Evolutionary conservation across 2,888 invertebrate genomes (phyloP).

Genomic region (Brenthis hecate): DNA sequence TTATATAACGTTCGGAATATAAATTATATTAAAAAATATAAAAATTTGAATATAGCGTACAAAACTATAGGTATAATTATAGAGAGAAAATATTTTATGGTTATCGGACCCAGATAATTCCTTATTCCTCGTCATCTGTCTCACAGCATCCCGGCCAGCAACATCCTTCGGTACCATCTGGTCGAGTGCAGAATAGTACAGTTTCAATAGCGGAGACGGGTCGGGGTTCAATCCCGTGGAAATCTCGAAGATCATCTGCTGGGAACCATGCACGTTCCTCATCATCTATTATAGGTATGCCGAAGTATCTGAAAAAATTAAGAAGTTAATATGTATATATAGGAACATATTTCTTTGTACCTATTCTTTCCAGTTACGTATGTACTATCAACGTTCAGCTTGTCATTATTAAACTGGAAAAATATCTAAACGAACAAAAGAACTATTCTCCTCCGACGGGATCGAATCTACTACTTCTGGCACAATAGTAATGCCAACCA

Average conservation of each 20-base stretch:
- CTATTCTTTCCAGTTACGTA: no score
- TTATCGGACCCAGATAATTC: not conserved
- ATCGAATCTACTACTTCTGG: no score
- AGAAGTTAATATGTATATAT: not conserved
- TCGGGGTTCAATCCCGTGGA: conserved; percentile 91
- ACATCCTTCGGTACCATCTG: conserved; percentile 91
- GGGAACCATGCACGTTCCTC: conserved; percentile 97
- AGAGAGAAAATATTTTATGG: not conserved
- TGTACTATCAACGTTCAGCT: no score
- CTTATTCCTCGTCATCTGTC: conserved; percentile 73
- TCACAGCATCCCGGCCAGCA: conserved; percentile 87
- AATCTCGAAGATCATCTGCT: conserved; percentile 92
- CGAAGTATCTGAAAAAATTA: conserved; percentile 85
- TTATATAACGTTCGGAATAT: not conserved
- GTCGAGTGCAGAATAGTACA: conserved; percentile 90
- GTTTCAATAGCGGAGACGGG: conserved; percentile 88
- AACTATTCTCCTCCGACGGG: no score
- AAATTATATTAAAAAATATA: not conserved
- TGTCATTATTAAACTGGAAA: no score
- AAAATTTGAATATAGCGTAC: not conserved
- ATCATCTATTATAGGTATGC: conserved; percentile 91
- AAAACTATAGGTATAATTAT: no score
- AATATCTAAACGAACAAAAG: no score
- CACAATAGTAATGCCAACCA: no score
- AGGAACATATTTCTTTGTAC: no score